phyloP scores from a whole-genome alignment of 2,797 vertebrate species.

The Balearica regulorum region DNA sequence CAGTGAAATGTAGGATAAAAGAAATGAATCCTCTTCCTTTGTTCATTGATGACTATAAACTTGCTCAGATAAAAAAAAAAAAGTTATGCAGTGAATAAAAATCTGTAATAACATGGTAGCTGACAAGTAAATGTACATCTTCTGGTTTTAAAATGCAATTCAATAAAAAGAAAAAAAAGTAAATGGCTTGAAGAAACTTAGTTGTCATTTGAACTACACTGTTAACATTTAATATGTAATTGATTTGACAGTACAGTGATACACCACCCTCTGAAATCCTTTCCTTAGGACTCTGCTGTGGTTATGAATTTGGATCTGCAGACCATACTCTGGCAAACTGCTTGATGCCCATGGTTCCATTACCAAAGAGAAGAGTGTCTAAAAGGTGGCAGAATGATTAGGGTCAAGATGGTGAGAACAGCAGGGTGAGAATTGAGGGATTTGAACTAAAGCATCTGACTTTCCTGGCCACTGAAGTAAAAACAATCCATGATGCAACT shows the following conservation, averaged over 20 bases:
- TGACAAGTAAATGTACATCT: background rate
- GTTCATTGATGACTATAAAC: background rate
- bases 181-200: background rate
- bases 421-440: background rate
- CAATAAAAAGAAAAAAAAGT: background rate
- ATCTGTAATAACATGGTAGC: background rate
- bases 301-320: background rate
- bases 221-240: background rate
- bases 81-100: background rate
- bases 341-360: background rate
- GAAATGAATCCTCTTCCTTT: background rate
- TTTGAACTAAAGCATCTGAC: background rate
- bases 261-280: background rate
- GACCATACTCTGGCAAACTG: background rate
- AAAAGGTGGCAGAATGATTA: background rate
- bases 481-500: background rate
- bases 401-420: background rate
- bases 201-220: background rate
- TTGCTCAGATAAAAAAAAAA: background rate
- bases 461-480: background rate
- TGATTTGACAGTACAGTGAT: background rate
- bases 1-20: background rate
- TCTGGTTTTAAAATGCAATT: background rate
- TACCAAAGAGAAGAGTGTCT: background rate
- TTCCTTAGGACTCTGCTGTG: background rate